Evolutionary conservation across 30 jellyfish, hydroid and myxozoan genomes (phyloP).

Genomic region (Cassiopea andromeda): DNA sequence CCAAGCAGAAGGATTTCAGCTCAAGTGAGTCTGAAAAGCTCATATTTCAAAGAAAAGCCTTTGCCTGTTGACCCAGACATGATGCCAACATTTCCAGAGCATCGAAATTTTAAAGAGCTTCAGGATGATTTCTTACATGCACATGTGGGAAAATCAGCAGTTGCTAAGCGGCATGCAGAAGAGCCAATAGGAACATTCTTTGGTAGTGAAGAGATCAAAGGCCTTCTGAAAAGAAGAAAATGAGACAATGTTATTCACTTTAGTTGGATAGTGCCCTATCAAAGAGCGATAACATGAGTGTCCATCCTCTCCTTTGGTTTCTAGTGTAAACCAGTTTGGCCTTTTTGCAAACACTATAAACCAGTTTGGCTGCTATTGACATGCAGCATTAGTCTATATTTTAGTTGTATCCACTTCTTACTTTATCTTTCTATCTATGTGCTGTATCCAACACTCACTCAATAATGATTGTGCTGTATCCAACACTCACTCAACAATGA

Average conservation of each 20-base stretch:
- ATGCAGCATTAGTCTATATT: no score
- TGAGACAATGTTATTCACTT: not conserved
- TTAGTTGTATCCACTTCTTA: no score
- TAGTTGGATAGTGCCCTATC: not conserved
- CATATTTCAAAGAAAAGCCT: constrained; percentile 94
- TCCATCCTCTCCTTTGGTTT: no score
- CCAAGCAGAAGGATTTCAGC: constrained; percentile 90
- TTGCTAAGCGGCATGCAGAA: constrained; percentile 29
- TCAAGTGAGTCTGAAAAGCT: constrained; percentile 66
- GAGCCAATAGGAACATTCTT: constrained; percentile 37
- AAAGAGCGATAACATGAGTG: no score
- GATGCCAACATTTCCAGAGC: constrained; percentile 99
- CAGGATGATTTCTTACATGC: constrained; percentile 18
- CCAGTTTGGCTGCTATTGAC: no score
- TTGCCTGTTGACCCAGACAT: constrained; percentile 83
- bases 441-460: no score
- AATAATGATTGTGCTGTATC: no score
- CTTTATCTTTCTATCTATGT: no score
- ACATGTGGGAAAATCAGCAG: not conserved
- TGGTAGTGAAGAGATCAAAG: constrained; percentile 69
- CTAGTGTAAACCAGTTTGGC: no score
- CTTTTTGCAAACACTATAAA: no score
- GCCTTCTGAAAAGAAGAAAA: constrained; percentile 52
- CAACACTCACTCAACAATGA: no score
- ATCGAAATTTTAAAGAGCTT: constrained; percentile 76